phyloP scores from a whole-genome alignment of 2,888 invertebrate species.

The Andrena marginata region DNA sequence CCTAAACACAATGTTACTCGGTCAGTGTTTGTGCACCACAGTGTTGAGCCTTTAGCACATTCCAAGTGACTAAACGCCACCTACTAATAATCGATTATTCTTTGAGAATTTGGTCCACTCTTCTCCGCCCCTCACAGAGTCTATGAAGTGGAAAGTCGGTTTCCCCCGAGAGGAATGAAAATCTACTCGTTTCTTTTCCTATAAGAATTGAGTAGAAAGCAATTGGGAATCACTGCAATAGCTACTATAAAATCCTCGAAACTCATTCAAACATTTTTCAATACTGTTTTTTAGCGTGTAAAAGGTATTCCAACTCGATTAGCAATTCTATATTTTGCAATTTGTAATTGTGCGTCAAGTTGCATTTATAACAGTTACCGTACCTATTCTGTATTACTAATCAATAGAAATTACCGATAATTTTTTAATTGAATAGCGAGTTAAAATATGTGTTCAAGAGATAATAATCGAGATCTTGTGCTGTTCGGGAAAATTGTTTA shows the following conservation, averaged over 20 bases:
- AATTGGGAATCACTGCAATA: too few species aligned
- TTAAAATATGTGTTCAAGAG: too few species aligned
- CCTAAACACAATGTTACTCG: too few species aligned
- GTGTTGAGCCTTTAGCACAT: neutral
- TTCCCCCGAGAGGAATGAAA: too few species aligned
- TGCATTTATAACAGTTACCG: neutral
- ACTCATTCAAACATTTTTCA: neutral
- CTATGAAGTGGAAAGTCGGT: neutral
- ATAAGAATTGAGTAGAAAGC: neutral
- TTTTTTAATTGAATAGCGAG: too few species aligned
- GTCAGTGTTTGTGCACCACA: neutral
- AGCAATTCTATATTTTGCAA: slow-evolving; percentile 2
- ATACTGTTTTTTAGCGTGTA: neutral
- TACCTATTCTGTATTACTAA: too few species aligned
- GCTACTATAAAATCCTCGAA: neutral
- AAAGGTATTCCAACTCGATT: neutral
- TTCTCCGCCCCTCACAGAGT: neutral
- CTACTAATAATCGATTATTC: slow-evolving; percentile 3
- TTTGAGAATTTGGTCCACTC: neutral
- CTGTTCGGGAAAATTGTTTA: too few species aligned
- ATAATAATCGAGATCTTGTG: too few species aligned
- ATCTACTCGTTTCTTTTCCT: too few species aligned
- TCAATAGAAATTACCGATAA: neutral
- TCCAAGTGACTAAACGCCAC: neutral
- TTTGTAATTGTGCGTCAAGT: neutral